Base-by-base conservation (phyloP, 1,140 invertebrate genomes). In the Monomorium pharaonis region DNA sequence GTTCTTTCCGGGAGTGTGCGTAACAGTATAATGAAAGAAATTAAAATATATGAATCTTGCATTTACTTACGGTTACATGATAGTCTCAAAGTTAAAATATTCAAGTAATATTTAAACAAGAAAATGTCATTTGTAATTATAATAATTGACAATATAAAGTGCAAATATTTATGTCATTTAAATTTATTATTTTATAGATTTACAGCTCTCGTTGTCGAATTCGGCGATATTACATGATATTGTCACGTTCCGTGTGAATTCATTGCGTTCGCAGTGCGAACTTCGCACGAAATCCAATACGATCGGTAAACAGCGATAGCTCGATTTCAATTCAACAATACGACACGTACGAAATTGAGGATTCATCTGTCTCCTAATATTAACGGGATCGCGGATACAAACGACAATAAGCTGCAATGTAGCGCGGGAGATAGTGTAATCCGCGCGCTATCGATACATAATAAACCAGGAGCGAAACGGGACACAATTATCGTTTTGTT, bases 401-500 rank as follows among this genome's bases (percentile, higher is more conserved):
- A 49, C 49, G 62, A 67, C 76, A 80, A 69, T 69, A 54, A 80
- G 77, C 77, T 69, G 49, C 49, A 67, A 67, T 80, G 47, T 69
- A 69, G 30, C 44, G 24, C 49, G 24, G 6, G 77, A 69, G 63
- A 69, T 69, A 47, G 56, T 33, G 33, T 77, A 80, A 80, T 80
- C 63, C 62, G 3, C 56, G 27, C 21, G 21, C 63, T 77, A 80
- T 80, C 47, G 62, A 80, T 69, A 80, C 62, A 42, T 69, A 69
- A 80, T 80, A 80, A 80, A 65, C 62, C 9, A 51, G 24, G 77
- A 42, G 21, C 14, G 14, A 54, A 37, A 30, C 60, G 21, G 60
- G 63, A 54, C 54, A 69, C 63, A 69, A 80, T 80, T 80, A 80
- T 69, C 77, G 49, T 69, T 80, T 44, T 69, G 49, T 69, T 56